Conservation (phyloP, 30 jellyfish, hydroid and myxozoan species). For the Turritopsis rubra region DNA sequence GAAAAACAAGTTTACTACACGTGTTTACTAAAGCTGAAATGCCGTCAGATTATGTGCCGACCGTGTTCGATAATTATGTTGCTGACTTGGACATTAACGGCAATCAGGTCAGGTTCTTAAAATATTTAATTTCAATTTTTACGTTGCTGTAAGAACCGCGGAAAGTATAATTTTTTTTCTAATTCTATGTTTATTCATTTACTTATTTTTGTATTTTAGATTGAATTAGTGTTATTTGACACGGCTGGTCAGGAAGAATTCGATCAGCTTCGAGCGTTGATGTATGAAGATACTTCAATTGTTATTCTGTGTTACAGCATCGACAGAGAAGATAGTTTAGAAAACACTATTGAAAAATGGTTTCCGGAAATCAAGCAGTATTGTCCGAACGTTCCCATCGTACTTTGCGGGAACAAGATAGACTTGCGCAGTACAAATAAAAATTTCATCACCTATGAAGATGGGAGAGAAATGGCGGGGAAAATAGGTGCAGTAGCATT, state of each 20-base stretch:
- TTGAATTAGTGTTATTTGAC: conserved; percentile 97
- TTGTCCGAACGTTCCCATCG: conserved; percentile 98
- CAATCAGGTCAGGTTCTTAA: conserved; percentile 35
- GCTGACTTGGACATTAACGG: conserved; percentile 97
- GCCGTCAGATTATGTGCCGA: conserved; percentile 98
- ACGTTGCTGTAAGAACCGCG: too few species aligned
- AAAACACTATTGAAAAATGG: conserved; percentile 96
- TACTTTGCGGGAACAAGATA: conserved; percentile 94
- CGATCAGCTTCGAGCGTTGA: conserved; percentile 92
- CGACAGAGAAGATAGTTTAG: conserved; percentile 85
- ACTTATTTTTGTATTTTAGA: conserved; percentile 19
- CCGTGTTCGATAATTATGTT: conserved; percentile 96
- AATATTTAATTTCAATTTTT: too few species aligned
- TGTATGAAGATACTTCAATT: conserved; percentile 97
- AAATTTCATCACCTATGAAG: conserved; percentile 80
- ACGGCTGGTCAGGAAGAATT: conserved; percentile 99
- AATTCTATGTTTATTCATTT: background rate
- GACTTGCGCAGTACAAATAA: conserved; percentile 87
- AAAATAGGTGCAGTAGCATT: conserved; percentile 76
- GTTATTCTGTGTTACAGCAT: conserved; percentile 89
- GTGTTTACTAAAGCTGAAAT: conserved; percentile 94
- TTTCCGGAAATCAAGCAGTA: conserved; percentile 98
- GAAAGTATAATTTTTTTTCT: background rate
- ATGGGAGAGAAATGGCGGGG: conserved; percentile 77
- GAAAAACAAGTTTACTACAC: conserved; percentile 93